Evolutionary conservation across 2,113 vertebrate genomes (phyloP).

Genomic region (Crotalus tigris): DNA sequence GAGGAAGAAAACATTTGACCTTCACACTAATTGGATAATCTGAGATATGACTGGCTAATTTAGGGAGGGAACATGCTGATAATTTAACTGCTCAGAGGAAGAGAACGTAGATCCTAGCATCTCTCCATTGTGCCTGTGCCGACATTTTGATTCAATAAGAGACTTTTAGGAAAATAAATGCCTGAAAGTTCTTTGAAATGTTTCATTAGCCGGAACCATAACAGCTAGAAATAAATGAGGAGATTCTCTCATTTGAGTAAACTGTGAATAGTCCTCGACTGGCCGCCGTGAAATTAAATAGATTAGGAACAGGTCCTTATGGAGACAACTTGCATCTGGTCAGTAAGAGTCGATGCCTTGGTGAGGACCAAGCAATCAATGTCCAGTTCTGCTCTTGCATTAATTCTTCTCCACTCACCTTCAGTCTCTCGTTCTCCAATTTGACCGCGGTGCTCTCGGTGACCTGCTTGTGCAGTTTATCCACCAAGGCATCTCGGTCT

Average conservation of each 20-base stretch:
- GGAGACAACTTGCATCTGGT: neutral
- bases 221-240: neutral
- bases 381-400: neutral
- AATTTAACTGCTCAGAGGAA: too few relatives aligned
- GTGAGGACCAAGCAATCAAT: neutral
- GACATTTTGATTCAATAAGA: too few relatives aligned
- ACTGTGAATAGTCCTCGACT: neutral
- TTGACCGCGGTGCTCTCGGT: conserved; percentile 71
- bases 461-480: conserved; percentile 74
- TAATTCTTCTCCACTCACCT: conserved; percentile 65
- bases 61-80: too few relatives aligned
- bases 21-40: too few relatives aligned
- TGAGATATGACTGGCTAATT: too few relatives aligned
- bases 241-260: neutral
- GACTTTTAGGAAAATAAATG: too few relatives aligned
- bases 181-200: too few relatives aligned
- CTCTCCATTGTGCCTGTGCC: too few relatives aligned
- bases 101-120: too few relatives aligned
- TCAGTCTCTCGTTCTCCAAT: conserved; percentile 84
- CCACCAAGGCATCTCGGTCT: conserved; percentile 72
- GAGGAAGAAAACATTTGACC: too few relatives aligned
- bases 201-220: too few relatives aligned
- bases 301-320: neutral
- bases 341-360: neutral
- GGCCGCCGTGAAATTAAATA: neutral